phyloP scores from a whole-genome alignment of 2,888 invertebrate genomes.

The Anticlea derivata region DNA sequence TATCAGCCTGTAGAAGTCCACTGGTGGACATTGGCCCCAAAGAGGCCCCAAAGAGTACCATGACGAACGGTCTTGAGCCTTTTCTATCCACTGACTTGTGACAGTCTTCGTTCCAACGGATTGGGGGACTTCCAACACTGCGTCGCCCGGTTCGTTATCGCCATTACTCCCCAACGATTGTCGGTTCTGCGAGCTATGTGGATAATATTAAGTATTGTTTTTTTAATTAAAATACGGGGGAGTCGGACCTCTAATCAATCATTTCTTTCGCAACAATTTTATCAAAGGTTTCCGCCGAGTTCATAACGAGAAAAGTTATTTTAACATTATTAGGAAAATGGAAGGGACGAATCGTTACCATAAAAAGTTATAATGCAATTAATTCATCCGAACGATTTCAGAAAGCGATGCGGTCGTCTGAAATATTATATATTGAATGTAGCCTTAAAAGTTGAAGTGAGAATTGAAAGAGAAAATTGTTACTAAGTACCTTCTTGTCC shows the following conservation, averaged over 20 bases:
- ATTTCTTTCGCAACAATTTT: constrained; percentile 19
- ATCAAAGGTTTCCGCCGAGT: constrained; percentile 15
- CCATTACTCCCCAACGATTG: too few species aligned
- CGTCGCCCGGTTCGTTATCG: too few species aligned
- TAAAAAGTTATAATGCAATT: constrained; percentile 35
- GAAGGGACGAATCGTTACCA: constrained; percentile 31
- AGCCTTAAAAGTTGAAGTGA: not conserved
- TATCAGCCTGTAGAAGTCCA: too few species aligned
- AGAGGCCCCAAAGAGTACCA: too few species aligned
- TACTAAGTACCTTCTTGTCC: not conserved
- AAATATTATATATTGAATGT: constrained; percentile 15
- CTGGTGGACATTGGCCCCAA: too few species aligned
- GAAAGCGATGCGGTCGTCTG: constrained; percentile 12
- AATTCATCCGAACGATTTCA: constrained; percentile 18
- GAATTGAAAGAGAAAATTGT: constrained; percentile 12
- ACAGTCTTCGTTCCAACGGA: too few species aligned
- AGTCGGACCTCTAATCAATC: constrained; percentile 15
- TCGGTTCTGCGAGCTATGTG: too few species aligned
- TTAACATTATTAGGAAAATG: constrained; percentile 44
- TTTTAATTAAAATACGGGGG: too few species aligned
- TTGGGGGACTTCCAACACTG: too few species aligned
- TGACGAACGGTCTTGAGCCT: too few species aligned
- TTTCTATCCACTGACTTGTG: too few species aligned
- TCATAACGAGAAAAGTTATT: constrained; percentile 48
- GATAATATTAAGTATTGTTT: too few species aligned